Base-by-base conservation (phyloP, 2,888 invertebrate species). In the Pseudeuparius sepicola region DNA sequence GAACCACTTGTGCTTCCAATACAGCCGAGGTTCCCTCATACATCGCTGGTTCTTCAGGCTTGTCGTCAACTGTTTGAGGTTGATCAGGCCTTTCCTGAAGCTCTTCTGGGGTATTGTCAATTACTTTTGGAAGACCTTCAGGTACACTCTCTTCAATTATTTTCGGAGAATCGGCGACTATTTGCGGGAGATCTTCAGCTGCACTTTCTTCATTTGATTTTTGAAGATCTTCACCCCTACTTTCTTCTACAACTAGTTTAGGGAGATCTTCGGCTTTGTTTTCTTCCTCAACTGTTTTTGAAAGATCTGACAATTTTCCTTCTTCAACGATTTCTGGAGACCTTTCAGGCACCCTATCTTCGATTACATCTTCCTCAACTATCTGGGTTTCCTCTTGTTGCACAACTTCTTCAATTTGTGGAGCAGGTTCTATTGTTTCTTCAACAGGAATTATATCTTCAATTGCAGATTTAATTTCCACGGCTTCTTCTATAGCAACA, bases 351-450 rank as follows among this genome's bases (percentile, higher is more conserved):
- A n/a, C n/a, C n/a, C n/a, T n/a, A n/a, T n/a, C n/a, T n/a, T n/a
- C n/a, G n/a, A n/a, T n/a, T n/a, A n/a, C n/a, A n/a, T n/a, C n/a
- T n/a, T n/a, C n/a, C n/a, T n/a, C n/a, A n/a, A n/a, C n/a, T 20
- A 20, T 9, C 6, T 20, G 20, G 9, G 9, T 9, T 9, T 20
- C 20, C 20, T 20, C 20, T n/a, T n/a, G n/a, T n/a, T n/a, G n/a
- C n/a, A n/a, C 14, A 31, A 15, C 7, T 12, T 13, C 18, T 14
- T 3, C 4, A 10, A 14, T 24, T 24, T 24, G 16, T 23, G 14
- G 12, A 18, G 10, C 20, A 3, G 13, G n/a, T 16, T 29, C 29
- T 29, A 17, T 14, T 9, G 7, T 28, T 14, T 32, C 32, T 5
- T n/a, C 6, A 16, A 11, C 9, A 14, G 5, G 6, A 11, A n/a